Base-by-base conservation (phyloP, 2,888 invertebrate genomes). In the Mythimna pallens region DNA sequence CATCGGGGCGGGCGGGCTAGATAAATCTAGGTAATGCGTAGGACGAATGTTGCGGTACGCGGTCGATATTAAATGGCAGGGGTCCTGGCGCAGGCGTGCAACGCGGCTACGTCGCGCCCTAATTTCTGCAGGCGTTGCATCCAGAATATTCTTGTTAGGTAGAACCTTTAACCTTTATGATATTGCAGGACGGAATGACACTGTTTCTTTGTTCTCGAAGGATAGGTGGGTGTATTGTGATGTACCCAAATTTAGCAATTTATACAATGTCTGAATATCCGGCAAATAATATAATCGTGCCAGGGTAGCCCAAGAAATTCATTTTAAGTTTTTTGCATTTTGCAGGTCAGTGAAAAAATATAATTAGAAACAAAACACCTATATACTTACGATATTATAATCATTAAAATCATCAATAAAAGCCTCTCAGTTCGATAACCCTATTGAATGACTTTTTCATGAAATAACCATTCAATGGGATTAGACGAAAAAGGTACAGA, bases 11-110 rank as follows among this genome's bases (percentile, higher is more conserved):
- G 14, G 43, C 12, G 52, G 22, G 12, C 7, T 52, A 66, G 50
- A 72, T 72, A 78, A 62, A 70, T 22, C 50, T 61, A 65, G 62
- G 43, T 30, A 14, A 6, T 14, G 5, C 25, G 47, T 65, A 43
- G 30, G 55, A 52, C 12, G 55, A 54, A 22, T 43, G 3, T 36
- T 47, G n/a, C 14, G 34, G 25, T 9, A 50, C 34, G 22, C 12
- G n/a, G 47, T 80, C 75, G 36, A 80, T 73, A 30, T 14, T 40
- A 65, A 52, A 68, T 65, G 30, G 5, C 12, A 55, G 50, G 34
- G 67, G 34, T 78, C 30, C 3, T 52, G 30, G 47, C 68, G 68
- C 80, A 78, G 25, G 64, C 75, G 75, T 80, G 68, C 67, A 64
- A 2, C 20, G 64, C 66, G 73, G 8, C 59, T 67, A 66, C 64